Conservation (phyloP, 2,797 vertebrate genomes). For the Lagodon rhomboides region DNA sequence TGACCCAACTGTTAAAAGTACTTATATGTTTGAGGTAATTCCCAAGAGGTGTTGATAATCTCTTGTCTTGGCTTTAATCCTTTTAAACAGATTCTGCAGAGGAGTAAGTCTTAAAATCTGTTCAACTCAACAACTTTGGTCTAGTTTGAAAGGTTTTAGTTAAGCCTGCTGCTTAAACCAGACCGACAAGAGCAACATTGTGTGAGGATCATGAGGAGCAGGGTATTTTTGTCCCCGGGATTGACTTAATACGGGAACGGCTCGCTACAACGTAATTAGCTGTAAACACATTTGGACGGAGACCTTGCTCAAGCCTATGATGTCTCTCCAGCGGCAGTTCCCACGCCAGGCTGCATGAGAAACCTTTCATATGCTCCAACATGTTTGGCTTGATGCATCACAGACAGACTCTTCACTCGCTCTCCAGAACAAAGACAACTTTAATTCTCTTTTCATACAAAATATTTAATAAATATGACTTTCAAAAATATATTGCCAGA, state of each 20-base stretch:
- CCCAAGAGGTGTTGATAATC: conserved; percentile 67
- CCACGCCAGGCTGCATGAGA: conserved; percentile 63
- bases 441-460: conserved; percentile 97
- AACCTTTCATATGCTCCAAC: conserved; percentile 51
- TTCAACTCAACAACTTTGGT: conserved; percentile 23
- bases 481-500: conserved; percentile 99
- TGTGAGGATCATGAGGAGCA: conserved; percentile 58
- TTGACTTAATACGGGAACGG: conserved; percentile 41
- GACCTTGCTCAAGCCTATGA: conserved; percentile 52
- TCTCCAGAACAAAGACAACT: conserved; percentile 83
- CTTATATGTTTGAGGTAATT: conserved; percentile 55
- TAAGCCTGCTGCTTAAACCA: conserved; percentile 38
- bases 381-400: conserved; percentile 66
- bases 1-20: conserved; percentile 51
- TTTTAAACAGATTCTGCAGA: conserved; percentile 57
- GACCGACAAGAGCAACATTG: conserved; percentile 60
- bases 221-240: conserved; percentile 67
- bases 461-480: conserved; percentile 99
- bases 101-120: conserved; percentile 19
- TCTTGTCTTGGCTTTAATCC: conserved; percentile 59
- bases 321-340: conserved; percentile 58
- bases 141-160: conserved; percentile 38
- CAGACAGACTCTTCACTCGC: conserved; percentile 74
- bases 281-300: conserved; percentile 75
- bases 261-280: conserved; percentile 58